These are phyloP conservation scores for Pseudobourletiella spinata DNA, from an alignment of 1,140 invertebrate genomes.

Conservation along the genomic window DNA sequence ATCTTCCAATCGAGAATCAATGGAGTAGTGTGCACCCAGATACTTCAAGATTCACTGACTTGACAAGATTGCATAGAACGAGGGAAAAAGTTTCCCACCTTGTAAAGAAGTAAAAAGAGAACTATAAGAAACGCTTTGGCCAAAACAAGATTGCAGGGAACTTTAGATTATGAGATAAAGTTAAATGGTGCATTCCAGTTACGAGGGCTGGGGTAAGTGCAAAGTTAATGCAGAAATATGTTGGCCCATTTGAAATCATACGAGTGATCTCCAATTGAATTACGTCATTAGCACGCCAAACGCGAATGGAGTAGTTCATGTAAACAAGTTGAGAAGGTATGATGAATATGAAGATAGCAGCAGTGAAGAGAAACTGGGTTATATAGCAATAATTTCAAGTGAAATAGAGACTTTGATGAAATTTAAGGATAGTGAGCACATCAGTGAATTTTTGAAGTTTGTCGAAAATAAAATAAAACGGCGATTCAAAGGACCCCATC, in stretches of 20 bases:
- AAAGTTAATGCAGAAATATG: background rate
- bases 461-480: too few relatives aligned
- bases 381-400: too few relatives aligned
- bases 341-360: too few relatives aligned
- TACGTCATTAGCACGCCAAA: background rate
- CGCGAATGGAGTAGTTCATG: background rate
- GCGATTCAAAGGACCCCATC: too few relatives aligned
- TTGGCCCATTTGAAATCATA: background rate
- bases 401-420: too few relatives aligned
- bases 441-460: too few relatives aligned
- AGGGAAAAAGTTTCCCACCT: background rate
- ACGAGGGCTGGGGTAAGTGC: background rate
- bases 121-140: background rate
- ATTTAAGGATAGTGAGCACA: too few relatives aligned
- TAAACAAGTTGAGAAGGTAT: background rate
- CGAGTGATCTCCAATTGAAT: background rate
- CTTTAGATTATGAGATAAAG: background rate
- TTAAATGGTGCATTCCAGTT: background rate
- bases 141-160: background rate
- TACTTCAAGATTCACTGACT: background rate
- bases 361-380: too few relatives aligned
- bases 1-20: slow-evolving; percentile 3
- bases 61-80: background rate
- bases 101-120: background rate
- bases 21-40: background rate